Evolutionary conservation across 1,140 invertebrate genomes (phyloP).

Genomic region (Halyomorpha halys): DNA sequence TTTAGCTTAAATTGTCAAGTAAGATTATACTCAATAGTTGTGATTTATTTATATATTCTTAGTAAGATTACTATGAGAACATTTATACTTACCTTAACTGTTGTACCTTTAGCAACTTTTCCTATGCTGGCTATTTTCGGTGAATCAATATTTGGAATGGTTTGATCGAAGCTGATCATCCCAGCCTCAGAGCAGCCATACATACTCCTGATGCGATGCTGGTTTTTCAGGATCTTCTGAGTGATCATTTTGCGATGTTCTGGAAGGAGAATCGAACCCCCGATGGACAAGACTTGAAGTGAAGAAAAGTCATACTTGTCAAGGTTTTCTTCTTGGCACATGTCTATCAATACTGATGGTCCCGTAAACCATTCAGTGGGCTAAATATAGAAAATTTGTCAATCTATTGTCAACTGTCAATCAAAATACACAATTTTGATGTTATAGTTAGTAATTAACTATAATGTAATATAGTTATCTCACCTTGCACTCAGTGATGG

Average conservation of each 20-base stretch:
- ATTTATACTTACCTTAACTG: constrained; percentile 1
- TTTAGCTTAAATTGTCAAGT: no score
- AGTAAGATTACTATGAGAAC: no score
- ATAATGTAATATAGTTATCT: no score
- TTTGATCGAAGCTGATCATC: neutral
- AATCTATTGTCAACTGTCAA: no score
- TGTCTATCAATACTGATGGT: neutral
- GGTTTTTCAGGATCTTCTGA: neutral
- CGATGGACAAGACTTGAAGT: neutral
- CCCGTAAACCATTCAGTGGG: constrained; percentile 7
- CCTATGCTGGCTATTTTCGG: neutral
- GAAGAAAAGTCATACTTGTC: constrained; percentile 8
- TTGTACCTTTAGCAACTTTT: neutral
- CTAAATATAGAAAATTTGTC: neutral
- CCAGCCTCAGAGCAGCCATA: constrained; percentile 4
- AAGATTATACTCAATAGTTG: no score
- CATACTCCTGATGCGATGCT: neutral
- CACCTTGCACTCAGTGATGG: neutral
- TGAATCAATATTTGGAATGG: neutral
- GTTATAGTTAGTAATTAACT: no score
- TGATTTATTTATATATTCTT: no score
- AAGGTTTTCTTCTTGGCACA: neutral
- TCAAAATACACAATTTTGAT: no score
- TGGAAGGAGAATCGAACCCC: neutral
- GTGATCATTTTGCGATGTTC: constrained; percentile 1